These are phyloP conservation scores for Halictus rubicundus DNA, from an alignment of 1,140 invertebrate genomes.

Conservation along the genomic window DNA sequence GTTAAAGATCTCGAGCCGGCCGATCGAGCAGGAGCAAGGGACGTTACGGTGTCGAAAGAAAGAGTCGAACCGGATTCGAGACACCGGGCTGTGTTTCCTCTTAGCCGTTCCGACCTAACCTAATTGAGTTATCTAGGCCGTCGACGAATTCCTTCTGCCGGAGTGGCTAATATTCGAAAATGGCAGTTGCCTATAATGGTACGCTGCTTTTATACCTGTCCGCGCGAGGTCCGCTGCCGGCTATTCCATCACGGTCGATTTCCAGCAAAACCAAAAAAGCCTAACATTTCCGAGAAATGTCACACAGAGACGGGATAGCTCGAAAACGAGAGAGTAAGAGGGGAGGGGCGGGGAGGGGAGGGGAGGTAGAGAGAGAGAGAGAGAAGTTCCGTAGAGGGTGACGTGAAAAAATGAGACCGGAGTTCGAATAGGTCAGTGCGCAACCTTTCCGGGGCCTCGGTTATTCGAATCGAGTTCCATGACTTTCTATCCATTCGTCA, in stretches of 20 bases:
- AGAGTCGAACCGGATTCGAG: neutral
- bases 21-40: neutral
- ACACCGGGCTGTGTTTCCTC: neutral
- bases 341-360: no score
- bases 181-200: neutral
- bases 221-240: neutral
- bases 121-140: conserved; percentile 22
- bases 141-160: conserved; percentile 6
- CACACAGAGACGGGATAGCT: neutral
- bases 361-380: neutral
- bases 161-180: conserved; percentile 1
- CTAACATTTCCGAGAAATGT: no score
- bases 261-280: no score
- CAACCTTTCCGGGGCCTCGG: neutral
- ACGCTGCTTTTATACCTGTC: neutral
- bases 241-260: neutral
- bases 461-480: neutral
- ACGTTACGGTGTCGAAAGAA: neutral
- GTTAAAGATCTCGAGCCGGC: neutral
- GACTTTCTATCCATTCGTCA: conserved; percentile 24
- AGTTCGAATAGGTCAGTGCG: neutral
- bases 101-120: neutral
- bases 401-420: neutral
- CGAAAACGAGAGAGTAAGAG: neutral
- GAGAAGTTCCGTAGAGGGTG: neutral